phyloP scores from a whole-genome alignment of 2,797 vertebrate species.

The Cyclura pinguis region DNA sequence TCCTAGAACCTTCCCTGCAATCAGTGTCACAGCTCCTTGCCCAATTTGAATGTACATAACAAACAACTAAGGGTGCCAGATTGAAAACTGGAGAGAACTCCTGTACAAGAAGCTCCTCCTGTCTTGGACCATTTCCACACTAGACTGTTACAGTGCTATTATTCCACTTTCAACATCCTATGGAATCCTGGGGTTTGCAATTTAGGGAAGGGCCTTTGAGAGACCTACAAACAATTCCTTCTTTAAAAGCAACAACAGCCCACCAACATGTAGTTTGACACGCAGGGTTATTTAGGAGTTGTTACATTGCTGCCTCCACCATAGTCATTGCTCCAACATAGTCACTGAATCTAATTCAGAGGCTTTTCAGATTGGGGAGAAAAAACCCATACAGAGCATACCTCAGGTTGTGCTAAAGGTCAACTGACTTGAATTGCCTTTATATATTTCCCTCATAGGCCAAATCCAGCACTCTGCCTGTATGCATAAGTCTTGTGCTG shows the following conservation, averaged over 20 bases:
- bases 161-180: too few species aligned
- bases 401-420: background rate
- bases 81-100: too few species aligned
- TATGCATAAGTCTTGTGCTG: background rate
- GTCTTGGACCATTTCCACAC: too few species aligned
- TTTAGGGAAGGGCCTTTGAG: too few species aligned
- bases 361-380: background rate
- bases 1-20: background rate
- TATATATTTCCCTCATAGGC: background rate
- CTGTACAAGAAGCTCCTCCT: too few species aligned
- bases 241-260: background rate
- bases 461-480: too few species aligned
- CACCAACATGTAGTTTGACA: background rate
- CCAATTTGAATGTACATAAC: too few species aligned
- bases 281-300: background rate
- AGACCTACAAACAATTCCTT: too few species aligned
- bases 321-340: background rate
- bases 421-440: background rate
- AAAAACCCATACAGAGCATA: background rate
- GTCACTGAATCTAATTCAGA: background rate
- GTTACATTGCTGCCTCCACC: background rate
- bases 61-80: too few species aligned
- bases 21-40: background rate
- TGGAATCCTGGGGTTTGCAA: too few species aligned
- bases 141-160: too few species aligned